These are phyloP conservation scores for Eubasilissa splendida DNA, from an alignment of 2,888 invertebrate genomes.

Conservation along the genomic window DNA sequence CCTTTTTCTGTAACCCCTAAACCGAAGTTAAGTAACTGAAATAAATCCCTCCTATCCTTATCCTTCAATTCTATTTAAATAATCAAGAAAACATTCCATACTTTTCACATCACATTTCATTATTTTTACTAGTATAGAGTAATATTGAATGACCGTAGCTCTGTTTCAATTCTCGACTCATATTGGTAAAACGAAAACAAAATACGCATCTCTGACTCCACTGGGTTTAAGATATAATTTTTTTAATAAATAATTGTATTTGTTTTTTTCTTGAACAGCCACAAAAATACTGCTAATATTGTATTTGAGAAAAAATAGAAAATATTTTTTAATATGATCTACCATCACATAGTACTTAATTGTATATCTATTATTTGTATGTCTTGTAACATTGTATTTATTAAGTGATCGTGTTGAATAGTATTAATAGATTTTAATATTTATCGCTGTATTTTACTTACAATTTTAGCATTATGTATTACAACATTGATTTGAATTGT, in stretches of 20 bases:
- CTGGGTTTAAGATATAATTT: background rate
- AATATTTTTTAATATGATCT: background rate
- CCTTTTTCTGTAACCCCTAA: no score
- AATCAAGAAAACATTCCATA: no score
- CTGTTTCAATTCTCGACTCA: no score
- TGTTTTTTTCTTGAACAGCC: background rate
- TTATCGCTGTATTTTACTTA: slow-evolving; percentile 7
- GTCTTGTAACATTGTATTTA: background rate
- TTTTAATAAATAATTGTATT: background rate
- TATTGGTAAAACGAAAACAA: no score
- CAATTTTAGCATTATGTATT: background rate
- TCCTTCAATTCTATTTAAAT: no score
- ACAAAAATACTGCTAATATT: background rate
- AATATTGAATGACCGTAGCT: no score
- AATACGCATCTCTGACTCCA: no score
- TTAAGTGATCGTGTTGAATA: slow-evolving; percentile 11
- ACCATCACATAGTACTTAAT: background rate
- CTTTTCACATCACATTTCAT: no score
- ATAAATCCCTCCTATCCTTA: no score
- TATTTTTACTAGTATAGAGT: no score
- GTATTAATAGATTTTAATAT: slow-evolving; percentile 34
- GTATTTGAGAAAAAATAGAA: background rate
- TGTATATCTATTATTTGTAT: background rate
- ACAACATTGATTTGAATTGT: background rate
- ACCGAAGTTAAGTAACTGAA: no score